Conservation (phyloP, 2,888 invertebrate genomes). For the Oligia strigilis region DNA sequence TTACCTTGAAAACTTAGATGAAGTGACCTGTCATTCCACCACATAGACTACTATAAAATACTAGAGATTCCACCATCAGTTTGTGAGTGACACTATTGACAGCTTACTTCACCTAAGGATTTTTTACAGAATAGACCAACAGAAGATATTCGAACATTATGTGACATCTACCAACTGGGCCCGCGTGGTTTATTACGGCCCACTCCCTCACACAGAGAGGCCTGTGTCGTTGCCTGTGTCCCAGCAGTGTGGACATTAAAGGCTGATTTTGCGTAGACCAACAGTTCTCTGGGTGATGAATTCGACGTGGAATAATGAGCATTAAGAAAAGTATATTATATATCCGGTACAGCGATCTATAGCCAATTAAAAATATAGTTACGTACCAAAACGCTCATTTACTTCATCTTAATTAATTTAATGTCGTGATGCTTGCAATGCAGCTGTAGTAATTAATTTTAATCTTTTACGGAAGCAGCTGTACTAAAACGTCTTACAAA, state of each 20-base stretch:
- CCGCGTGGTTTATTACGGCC: neutral
- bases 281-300: neutral
- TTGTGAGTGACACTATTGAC: neutral
- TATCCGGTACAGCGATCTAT: conserved; percentile 17
- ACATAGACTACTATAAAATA: no score
- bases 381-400: conserved; percentile 33
- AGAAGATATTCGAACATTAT: neutral
- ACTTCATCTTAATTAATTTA: conserved; percentile 44
- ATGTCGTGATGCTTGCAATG: conserved; percentile 43
- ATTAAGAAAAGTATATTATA: conserved; percentile 2
- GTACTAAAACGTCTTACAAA: conserved; percentile 26
- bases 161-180: neutral
- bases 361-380: conserved; percentile 17
- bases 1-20: neutral
- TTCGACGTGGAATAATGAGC: conserved; percentile 5
- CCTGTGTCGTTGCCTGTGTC: neutral
- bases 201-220: neutral
- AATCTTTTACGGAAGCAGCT: conserved; percentile 48
- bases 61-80: neutral
- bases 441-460: conserved; percentile 46
- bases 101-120: neutral
- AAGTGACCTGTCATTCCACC: neutral
- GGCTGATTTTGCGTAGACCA: neutral
- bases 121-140: neutral
- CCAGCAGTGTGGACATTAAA: no score